Base-by-base conservation (phyloP, 2,797 vertebrate genomes). In the Sebastes iracundus region DNA sequence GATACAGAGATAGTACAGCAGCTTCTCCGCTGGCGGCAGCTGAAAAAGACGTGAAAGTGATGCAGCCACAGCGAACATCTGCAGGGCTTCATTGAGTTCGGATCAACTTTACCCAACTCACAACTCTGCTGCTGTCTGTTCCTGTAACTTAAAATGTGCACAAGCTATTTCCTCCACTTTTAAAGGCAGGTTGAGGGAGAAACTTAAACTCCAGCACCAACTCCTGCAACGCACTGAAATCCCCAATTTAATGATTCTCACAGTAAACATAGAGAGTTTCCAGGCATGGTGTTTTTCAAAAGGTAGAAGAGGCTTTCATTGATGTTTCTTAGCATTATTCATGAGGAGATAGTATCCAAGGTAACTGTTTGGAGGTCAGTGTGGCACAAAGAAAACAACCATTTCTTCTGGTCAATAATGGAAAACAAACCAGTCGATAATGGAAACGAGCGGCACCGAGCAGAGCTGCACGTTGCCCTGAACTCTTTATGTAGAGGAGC, bases 251-350 rank as follows among this genome's bases (percentile, higher is more conserved):
- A 58, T 62, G 25, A 59, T 25, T 30, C 25, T 23, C 42, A 18
- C 14, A 68, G 11, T 35, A 42, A 60, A 63, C 30, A 11, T 4
- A 10, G 22, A 65, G 27, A 35, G 71, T 68, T 80, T 65, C 53
- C 42, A 33, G 53, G 52, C 38, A 53, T 60, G n/a, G 67, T n/a
- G 65, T 55, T 75, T 71, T 68, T 77, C 42, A 49, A 72, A 66
- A 71, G 20, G 25, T 14, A 60, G 53, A 75, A 6, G 28, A 75
- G 59, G 53, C 22, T 69, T 58, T 67, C 60, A 72, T 72, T 63
- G 55, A 81, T 85, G 64, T 76, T 75, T 71, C 60, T 83, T 28
- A 22, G 28, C 81, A 75, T 84, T 78, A 86, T 91, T 83, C 83
- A 82, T 82, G 73, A 73, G 60, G 20, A 60, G 59, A 66, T 32